Base-by-base conservation (phyloP, 2,113 vertebrate species). In the Mungos mungo region DNA sequence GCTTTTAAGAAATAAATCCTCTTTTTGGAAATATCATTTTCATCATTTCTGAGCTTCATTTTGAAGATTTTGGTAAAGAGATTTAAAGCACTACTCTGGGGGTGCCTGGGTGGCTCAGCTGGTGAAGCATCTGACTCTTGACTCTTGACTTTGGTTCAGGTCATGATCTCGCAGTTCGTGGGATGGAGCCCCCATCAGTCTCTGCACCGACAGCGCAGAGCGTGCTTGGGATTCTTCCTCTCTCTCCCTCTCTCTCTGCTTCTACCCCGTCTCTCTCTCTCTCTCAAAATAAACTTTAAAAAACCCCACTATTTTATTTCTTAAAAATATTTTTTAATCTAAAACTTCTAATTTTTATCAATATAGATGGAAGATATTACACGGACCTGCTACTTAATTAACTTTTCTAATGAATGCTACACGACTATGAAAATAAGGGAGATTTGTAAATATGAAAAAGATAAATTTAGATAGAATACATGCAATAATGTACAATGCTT, bases 61-160 rank as follows among this genome's bases (percentile, higher is more conserved):
- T 94, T 89, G 95, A 98, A 98, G 95, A 98, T 88, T 45, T 94
- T 97, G 98, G 95, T 94, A 98, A 98, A 95, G 98, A 96, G 95
- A 97, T 98, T 97, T 98, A 97, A 98, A 97, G 88, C 54, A 97
- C 15, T 88, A 96, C 91, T 88, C 35, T 95, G 57, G 57, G 21
- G 57, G 57, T 23, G 21, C 57, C 57, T 60, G 2, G 21, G 57
- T 60, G 57, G 21, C 57, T 25, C 57, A 60, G 7, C 21, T 60
- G 57, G 57, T 60, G 19, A 60, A 60, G 57, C 21, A 23, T 60
- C 57, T 23, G 21, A 60, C 57, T 9, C 7, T 60, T 23, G 21
- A 60, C 57, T 9, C 7, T 60, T 25, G 57, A 60, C 57, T 60
- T 60, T 18, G 18, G 21, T 18, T 60, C 57, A 60, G 57, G 21